A percentile compares a stretch with the other conserved stretches of the same genome.
These are phyloP conservation scores for Argyresthia albistria DNA, from an alignment of 2,888 invertebrate species.

Conservation along the genomic window DNA sequence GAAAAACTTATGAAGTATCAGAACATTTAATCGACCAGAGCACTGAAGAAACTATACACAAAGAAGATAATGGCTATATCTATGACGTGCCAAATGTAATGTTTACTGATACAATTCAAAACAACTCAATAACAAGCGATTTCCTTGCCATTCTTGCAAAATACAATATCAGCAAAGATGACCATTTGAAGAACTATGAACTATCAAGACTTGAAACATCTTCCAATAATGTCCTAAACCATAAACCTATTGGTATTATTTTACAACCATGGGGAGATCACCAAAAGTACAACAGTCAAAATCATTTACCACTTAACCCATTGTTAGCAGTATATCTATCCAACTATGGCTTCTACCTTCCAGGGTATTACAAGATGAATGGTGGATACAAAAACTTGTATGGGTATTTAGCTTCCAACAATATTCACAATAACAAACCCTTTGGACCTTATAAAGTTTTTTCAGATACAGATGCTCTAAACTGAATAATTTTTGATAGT, in stretches of 20 bases:
- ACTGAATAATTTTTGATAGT: neutral
- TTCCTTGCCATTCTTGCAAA: conserved; percentile 29
- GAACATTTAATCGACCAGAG: neutral
- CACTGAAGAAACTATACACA: neutral
- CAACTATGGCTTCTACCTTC: conserved; percentile 75
- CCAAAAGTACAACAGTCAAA: conserved; percentile 58
- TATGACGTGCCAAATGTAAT: neutral
- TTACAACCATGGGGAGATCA: neutral
- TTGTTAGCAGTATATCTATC: conserved; percentile 74
- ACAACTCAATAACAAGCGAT: neutral
- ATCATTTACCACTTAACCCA: conserved; percentile 73
- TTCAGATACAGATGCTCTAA: conserved; percentile 45
- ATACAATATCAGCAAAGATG: conserved; percentile 39
- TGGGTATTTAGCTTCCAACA: conserved; percentile 75
- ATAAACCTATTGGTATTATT: neutral
- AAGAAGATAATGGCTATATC: neutral
- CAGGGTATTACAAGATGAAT: conserved; percentile 37
- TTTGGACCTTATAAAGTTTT: conserved; percentile 74
- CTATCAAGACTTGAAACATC: conserved; percentile 23
- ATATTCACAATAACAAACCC: conserved; percentile 76
- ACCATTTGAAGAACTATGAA: conserved; percentile 39
- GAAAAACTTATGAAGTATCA: neutral
- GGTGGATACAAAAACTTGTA: conserved; percentile 65
- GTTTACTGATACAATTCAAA: neutral
- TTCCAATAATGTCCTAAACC: neutral